Evolutionary conservation across 2,888 invertebrate species (phyloP).

Genomic region (Seira musarum): DNA sequence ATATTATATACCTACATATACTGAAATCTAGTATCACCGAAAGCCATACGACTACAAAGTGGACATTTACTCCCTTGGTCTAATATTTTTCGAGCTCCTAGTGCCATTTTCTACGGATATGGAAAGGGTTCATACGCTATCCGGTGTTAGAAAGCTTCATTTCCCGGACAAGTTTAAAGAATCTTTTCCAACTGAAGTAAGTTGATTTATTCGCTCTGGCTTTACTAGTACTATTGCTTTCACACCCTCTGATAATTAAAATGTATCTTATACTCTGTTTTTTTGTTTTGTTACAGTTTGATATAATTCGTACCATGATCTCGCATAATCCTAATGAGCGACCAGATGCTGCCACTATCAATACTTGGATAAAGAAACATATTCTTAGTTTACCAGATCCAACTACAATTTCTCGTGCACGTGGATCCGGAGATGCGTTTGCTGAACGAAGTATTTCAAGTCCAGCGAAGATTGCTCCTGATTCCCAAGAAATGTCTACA

Average conservation of each 20-base stretch:
- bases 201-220: too few species aligned
- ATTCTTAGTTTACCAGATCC: conserved; percentile 26
- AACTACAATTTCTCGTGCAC: background rate
- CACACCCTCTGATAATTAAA: background rate
- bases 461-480: conserved; percentile 32
- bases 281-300: conserved; percentile 75
- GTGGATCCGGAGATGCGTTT: conserved; percentile 7
- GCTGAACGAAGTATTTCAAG: conserved; percentile 46
- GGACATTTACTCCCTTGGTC: conserved; percentile 94
- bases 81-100: conserved; percentile 94
- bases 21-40: conserved; percentile 75
- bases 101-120: conserved; percentile 92
- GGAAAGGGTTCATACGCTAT: conserved; percentile 84
- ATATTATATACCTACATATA: too few species aligned
- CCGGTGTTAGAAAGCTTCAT: conserved; percentile 78
- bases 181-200: conserved; percentile 82
- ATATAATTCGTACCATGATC: conserved; percentile 84
- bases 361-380: conserved; percentile 59
- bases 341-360: conserved; percentile 73
- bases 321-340: conserved; percentile 81
- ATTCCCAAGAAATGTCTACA: background rate
- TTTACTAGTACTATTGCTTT: too few species aligned
- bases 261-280: background rate
- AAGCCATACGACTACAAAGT: conserved; percentile 90
- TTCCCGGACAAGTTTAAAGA: conserved; percentile 81